Evolutionary conservation across 1,140 invertebrate genomes (phyloP).

Genomic region (Propsilocerus akamusi): DNA sequence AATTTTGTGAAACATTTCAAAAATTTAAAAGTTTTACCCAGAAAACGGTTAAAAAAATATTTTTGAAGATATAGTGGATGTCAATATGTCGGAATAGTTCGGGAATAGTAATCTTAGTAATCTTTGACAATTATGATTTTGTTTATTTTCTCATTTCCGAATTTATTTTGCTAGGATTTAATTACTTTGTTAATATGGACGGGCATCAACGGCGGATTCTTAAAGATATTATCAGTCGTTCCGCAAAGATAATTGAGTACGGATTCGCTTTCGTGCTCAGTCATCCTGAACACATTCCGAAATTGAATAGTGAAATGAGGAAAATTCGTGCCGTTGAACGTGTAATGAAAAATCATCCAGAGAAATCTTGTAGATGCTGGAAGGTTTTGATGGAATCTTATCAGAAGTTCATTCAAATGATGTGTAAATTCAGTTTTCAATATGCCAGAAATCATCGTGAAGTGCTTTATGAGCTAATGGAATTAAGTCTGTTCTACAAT

Average conservation of each 20-base stretch:
- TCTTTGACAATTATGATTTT: background rate
- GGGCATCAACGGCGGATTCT: background rate
- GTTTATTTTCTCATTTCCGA: background rate
- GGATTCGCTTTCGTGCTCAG: background rate
- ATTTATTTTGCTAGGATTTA: background rate
- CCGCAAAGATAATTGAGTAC: background rate
- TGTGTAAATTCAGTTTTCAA: background rate
- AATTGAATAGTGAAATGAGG: background rate
- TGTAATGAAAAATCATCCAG: background rate
- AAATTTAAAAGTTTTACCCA: background rate
- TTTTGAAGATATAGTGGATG: background rate
- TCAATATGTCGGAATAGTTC: background rate
- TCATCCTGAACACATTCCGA: background rate
- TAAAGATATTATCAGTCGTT: background rate
- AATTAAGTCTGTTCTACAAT: background rate
- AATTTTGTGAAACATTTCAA: background rate
- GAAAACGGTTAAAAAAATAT: background rate
- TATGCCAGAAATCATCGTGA: background rate
- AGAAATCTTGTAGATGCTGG: too few relatives aligned
- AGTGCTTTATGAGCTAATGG: background rate
- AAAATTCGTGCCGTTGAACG: background rate
- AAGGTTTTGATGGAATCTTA: background rate
- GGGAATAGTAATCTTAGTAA: background rate
- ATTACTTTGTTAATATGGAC: background rate
- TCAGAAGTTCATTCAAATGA: background rate